Conservation (phyloP, 2,888 invertebrate species). For the Thera obeliscata region DNA sequence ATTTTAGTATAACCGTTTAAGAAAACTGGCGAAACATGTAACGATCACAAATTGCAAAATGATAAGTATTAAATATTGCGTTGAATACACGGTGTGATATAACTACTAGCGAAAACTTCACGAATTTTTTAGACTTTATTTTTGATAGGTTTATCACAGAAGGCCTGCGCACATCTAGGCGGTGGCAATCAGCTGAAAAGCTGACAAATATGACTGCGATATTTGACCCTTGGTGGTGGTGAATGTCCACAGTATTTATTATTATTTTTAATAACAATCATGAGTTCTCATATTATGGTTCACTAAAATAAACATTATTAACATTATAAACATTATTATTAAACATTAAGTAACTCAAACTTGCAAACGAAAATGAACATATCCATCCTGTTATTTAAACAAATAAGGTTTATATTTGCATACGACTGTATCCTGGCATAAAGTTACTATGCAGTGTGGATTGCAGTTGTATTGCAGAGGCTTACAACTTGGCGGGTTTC, state of each 20-base stretch:
- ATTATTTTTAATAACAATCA: no score
- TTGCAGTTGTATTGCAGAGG: slow-evolving; percentile 31
- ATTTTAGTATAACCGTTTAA: slow-evolving; percentile 14
- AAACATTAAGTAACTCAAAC: not conserved
- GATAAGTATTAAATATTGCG: slow-evolving; percentile 18
- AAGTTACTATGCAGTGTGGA: slow-evolving; percentile 21
- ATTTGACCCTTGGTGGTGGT: no score
- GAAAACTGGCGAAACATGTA: slow-evolving; percentile 23
- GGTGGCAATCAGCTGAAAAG: no score
- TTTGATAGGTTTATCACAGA: no score
- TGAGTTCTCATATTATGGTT: no score
- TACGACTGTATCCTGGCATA: slow-evolving; percentile 13
- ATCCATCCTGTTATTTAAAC: not conserved
- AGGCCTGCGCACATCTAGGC: no score
- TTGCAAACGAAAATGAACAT: not conserved
- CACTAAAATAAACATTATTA: no score
- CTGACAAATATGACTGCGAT: no score
- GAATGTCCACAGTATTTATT: no score
- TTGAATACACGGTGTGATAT: not conserved
- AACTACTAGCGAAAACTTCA: not conserved
- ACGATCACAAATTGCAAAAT: slow-evolving; percentile 20
- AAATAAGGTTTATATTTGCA: slow-evolving; percentile 13
- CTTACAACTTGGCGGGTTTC: slow-evolving; percentile 31
- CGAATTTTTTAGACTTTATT: no score
- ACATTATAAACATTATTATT: no score